Evolutionary conservation across 2,797 vertebrate genomes (phyloP), one percentile per base, ranked within the genome.

Genomic region (Acanthornis magna): DNA sequence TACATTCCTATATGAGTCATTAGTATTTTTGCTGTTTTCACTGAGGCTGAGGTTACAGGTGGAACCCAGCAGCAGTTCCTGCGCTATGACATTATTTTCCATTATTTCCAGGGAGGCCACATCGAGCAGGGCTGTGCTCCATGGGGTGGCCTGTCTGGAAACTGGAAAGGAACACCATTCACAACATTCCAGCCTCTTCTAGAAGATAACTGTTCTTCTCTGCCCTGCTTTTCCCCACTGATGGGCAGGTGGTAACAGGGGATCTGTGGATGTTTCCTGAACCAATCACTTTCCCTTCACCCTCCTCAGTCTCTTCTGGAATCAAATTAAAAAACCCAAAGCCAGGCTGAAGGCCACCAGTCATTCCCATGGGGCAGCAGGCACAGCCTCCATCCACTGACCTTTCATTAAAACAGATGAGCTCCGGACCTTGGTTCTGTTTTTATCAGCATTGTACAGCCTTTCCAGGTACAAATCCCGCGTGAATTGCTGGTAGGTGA

Each of bases 401-500:
- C 96, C 96, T 88, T 25, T 20, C 10, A 23, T 5, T 16, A 89
- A n/a, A 74, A 93, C 3, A 65, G 91, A 90, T 0, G 94, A 96
- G 17, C 22, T 32, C 42, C 16, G 5, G 16, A 9, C 1, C 45
- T 7, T 32, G 36, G 7, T 80, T 89, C 25, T 96, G 87, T 93
- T 67, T 61, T 80, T 47, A 21, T 89, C 81, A 77, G 88, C 80
- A 11, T 91, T 73, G 1, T 2, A 2, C 29, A 70, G 60, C 26
- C 10, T 45, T 23, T 93, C 93, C 53, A 0, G 13, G 66, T 90
- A 84, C 80, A 90, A 25, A 48, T 65, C 88, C 76, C 2, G 10
- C 16, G 19, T 15, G 21, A 95, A 78, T 16, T 97, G 88, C 72
- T 80, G 54, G 17, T 97, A 97, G 73, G 53, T 70, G 54, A 25